Conservation (phyloP, 2,888 invertebrate genomes). For the Stegophylla sp. region DNA sequence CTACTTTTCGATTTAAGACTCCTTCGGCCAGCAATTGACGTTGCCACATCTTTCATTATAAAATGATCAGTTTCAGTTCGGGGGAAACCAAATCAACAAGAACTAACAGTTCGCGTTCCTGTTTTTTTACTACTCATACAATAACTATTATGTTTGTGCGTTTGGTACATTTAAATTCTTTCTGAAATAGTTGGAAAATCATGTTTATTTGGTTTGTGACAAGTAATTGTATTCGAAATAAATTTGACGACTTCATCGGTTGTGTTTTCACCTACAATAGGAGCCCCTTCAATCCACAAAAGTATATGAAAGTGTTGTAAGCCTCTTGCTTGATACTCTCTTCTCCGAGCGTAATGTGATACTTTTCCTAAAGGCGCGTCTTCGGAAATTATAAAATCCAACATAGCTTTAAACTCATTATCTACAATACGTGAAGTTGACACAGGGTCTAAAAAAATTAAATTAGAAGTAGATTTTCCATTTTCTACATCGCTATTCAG, state of each 20-base stretch:
- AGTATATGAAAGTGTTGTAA: conserved; percentile 63
- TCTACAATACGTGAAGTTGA: conserved; percentile 63
- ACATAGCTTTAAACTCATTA: conserved; percentile 63
- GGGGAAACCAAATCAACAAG: conserved; percentile 61
- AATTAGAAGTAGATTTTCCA: conserved; percentile 62
- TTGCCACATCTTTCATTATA: conserved; percentile 61
- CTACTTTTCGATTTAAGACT: conserved; percentile 62
- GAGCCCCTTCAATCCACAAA: conserved; percentile 63
- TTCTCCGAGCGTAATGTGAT: conserved; percentile 62
- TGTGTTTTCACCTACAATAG: conserved; percentile 8
- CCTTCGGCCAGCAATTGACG: conserved; percentile 62
- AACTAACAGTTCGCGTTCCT: conserved; percentile 61
- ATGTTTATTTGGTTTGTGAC: conserved; percentile 60
- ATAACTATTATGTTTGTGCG: conserved; percentile 63
- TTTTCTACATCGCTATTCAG: conserved; percentile 61
- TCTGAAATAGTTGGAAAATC: conserved; percentile 60
- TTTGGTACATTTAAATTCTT: conserved; percentile 61
- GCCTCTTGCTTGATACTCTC: conserved; percentile 63
- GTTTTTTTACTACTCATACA: conserved; percentile 63
- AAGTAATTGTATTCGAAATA: conserved; percentile 61
- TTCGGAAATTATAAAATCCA: conserved; percentile 62
- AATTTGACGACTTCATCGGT: conserved; percentile 62
- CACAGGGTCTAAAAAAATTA: conserved; percentile 63
- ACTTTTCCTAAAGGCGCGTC: neutral
- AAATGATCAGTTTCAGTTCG: conserved; percentile 61